Percentiles rank a stretch among this genome's conserved stretches.
Conservation (phyloP, 23 tunicate genomes). For the Trididemnum miniatum region DNA sequence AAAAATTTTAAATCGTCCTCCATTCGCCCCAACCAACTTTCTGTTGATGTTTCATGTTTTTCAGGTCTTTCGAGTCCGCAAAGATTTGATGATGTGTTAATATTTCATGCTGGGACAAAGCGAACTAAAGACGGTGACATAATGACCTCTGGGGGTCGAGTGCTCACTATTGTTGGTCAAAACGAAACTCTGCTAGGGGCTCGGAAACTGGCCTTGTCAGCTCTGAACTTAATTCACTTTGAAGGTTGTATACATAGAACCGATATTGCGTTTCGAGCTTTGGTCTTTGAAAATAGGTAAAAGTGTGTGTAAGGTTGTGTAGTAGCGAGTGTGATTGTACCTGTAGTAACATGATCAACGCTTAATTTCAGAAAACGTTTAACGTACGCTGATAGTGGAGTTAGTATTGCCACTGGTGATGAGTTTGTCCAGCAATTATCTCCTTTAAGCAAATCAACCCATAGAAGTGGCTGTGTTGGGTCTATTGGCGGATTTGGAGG, state of each 20-base stretch:
- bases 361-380: constrained; percentile 18
- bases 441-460: constrained; percentile 30
- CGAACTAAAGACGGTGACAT: background rate
- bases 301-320: too few relatives aligned
- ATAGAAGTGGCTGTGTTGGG: constrained; percentile 43
- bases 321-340: too few relatives aligned
- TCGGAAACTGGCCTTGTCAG: constrained; percentile 12
- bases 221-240: constrained; percentile 31
- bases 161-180: constrained; percentile 40
- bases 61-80: background rate
- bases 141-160: constrained; percentile 87
- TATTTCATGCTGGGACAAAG: constrained; percentile 80
- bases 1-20: too few relatives aligned
- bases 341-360: too few relatives aligned
- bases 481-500: constrained; percentile 88
- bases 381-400: constrained; percentile 81
- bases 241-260: constrained; percentile 50
- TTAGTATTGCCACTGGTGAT: constrained; percentile 51
- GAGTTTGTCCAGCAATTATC: constrained; percentile 35
- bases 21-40: too few relatives aligned
- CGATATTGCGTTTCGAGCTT: constrained; percentile 59
- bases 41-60: too few relatives aligned
- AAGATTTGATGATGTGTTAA: background rate
- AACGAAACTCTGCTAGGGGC: constrained; percentile 18
- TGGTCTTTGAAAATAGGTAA: constrained; percentile 27